phyloP scores from a whole-genome alignment of 2,113 vertebrate species.

The Malurus elegans region DNA sequence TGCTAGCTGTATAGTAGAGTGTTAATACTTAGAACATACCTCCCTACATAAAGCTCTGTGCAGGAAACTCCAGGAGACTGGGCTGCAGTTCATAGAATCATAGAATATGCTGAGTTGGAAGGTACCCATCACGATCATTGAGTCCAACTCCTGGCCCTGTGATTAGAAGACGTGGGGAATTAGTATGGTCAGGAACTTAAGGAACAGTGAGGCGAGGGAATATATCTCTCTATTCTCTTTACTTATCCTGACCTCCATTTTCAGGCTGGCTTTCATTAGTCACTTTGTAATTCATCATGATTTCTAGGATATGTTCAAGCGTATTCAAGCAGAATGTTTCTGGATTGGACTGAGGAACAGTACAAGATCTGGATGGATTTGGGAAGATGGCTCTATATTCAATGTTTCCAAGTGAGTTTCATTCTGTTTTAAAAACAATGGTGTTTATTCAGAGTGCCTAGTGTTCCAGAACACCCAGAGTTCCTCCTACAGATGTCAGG shows the following conservation, averaged over 20 bases:
- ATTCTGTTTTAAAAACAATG: neutral
- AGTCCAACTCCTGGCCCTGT: neutral
- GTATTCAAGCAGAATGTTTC: neutral
- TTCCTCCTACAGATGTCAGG: neutral
- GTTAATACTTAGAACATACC: neutral
- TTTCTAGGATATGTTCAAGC: constrained; percentile 45
- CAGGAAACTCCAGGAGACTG: neutral
- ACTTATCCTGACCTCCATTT: neutral
- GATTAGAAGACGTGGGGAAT: neutral
- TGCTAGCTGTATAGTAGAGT: neutral
- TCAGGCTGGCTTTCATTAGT: neutral
- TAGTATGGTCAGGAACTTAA: neutral
- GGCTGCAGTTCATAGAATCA: neutral
- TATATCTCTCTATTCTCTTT: neutral
- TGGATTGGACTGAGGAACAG: constrained; percentile 47
- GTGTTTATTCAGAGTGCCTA: neutral
- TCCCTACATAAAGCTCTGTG: neutral
- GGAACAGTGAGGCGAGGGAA: neutral
- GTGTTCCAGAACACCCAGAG: neutral
- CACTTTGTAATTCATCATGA: neutral
- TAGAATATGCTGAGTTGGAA: neutral
- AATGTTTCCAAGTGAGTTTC: neutral
- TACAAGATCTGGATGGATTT: constrained; percentile 3
- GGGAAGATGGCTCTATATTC: constrained; percentile 24
- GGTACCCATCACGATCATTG: neutral